Conservation (phyloP, 2,797 vertebrate genomes). For the Pipistrellus kuhlii region DNA sequence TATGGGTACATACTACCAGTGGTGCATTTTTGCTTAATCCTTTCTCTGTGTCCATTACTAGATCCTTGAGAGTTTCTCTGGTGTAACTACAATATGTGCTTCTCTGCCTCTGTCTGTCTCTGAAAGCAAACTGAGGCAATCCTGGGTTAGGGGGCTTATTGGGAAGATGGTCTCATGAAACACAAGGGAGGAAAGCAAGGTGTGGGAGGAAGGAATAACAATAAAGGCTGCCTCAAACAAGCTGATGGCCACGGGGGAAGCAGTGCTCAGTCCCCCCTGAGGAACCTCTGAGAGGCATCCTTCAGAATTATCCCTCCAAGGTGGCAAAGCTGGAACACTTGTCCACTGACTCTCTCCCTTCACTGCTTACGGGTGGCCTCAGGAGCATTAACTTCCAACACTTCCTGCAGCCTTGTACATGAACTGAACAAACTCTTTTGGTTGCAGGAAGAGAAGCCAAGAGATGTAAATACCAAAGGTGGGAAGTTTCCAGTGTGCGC, state of each 20-base stretch:
- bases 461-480: background rate
- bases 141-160: background rate
- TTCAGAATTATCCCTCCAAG: background rate
- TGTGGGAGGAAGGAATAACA: background rate
- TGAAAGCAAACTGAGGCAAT: conserved; percentile 13
- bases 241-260: background rate
- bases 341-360: background rate
- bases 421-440: background rate
- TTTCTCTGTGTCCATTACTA: background rate
- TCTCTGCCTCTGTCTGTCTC: background rate
- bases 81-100: background rate
- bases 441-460: conserved; percentile 8
- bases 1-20: background rate
- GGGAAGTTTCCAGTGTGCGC: background rate
- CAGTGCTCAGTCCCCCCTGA: background rate
- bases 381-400: background rate
- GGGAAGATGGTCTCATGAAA: conserved; percentile 14
- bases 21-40: background rate
- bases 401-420: background rate
- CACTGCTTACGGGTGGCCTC: background rate
- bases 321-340: background rate
- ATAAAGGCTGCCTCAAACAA: background rate
- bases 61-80: background rate
- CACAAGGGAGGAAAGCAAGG: background rate
- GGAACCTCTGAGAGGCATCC: background rate